Percentiles rank a stretch among this genome's conserved stretches.
These are phyloP conservation scores for Drosophila obscura DNA, from an alignment of 1,140 invertebrate genomes.

Conservation along the genomic window DNA sequence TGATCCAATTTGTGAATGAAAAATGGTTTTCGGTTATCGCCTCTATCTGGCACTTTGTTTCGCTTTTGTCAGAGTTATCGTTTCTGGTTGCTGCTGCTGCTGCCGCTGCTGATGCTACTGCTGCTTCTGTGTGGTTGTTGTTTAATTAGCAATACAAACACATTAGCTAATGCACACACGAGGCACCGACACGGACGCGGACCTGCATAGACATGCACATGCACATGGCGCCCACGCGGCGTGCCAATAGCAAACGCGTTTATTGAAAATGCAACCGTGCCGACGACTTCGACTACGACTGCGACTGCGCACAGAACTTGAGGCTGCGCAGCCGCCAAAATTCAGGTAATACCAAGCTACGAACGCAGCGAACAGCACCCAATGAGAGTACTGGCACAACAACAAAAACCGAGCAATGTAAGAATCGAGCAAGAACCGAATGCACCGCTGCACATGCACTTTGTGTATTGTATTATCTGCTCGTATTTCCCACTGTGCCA, in stretches of 20 bases:
- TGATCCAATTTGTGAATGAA: conserved; percentile 63
- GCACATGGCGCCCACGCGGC: conserved; percentile 66
- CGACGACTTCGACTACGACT: not conserved
- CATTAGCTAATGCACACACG: conserved; percentile 69
- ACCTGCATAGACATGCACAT: conserved; percentile 23
- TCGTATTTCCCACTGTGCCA: conserved; percentile 26
- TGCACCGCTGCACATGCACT: conserved; percentile 44
- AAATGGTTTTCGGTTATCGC: conserved; percentile 54
- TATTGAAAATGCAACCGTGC: conserved; percentile 67
- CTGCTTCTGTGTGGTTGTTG: conserved; percentile 48
- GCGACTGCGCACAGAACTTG: conserved; percentile 31
- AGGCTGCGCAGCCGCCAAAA: conserved; percentile 34
- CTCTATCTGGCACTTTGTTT: conserved; percentile 74
- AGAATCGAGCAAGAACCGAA: conserved; percentile 5
- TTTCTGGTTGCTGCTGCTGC: conserved; percentile 48
- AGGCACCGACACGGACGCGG: conserved; percentile 31
- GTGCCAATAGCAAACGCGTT: conserved; percentile 75
- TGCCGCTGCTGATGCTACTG: conserved; percentile 51
- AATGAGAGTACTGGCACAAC: conserved; percentile 23
- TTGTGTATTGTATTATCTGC: conserved; percentile 31
- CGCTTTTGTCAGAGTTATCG: conserved; percentile 61
- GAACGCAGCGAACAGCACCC: conserved; percentile 25
- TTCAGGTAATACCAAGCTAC: conserved; percentile 20
- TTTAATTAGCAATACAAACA: conserved; percentile 81
- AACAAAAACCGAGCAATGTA: not conserved